Base-by-base conservation (phyloP, 1,140 invertebrate genomes). In the Hycleus phaleratus region DNA sequence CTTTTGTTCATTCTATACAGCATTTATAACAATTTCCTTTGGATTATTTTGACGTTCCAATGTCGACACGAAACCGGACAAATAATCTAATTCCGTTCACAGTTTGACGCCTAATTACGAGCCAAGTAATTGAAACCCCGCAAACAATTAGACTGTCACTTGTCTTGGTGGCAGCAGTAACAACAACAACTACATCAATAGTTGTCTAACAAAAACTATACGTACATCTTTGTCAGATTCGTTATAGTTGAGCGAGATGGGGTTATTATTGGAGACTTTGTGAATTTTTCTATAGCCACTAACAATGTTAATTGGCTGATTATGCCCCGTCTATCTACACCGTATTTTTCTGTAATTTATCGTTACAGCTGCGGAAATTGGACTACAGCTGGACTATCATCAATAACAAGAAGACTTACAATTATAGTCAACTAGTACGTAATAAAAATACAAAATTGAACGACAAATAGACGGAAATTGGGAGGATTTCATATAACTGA, bases 31-130 rank as follows among this genome's bases (percentile, higher is more conserved):
- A 66, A 66, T 66, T 66, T 66, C 64, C 64, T 56, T 7, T 55
- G 61, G 55, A 46, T 60, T 60, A 60, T 60, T 60, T 56, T 53
- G 58, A 60, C 51, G 9, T 38, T 18, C 25, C 38, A 50, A 40
- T 9, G 40, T 10, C 9, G 11, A n/a, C 58, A 62, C 58, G 68
- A 71, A 69, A 63, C 68, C 68, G 63, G 68, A 68, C 69, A 71
- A 71, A 71, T 71, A 71, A 71, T 71, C 68, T 68, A 71, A 71
- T 71, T 71, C 67, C 65, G 62, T 69, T 67, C 70, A 66, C 70
- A 71, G 70, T 71, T 70, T 70, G 70, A 67, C 68, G 68, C 68
- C 70, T 70, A 70, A 70, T 70, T 71, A 70, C 61, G 59, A 63
- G 60, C 49, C 59, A 58, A 70, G 68, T 71, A 71, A 71, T 71